Conservation (phyloP, 2,797 vertebrate species). For the Eulemur albifrons region DNA sequence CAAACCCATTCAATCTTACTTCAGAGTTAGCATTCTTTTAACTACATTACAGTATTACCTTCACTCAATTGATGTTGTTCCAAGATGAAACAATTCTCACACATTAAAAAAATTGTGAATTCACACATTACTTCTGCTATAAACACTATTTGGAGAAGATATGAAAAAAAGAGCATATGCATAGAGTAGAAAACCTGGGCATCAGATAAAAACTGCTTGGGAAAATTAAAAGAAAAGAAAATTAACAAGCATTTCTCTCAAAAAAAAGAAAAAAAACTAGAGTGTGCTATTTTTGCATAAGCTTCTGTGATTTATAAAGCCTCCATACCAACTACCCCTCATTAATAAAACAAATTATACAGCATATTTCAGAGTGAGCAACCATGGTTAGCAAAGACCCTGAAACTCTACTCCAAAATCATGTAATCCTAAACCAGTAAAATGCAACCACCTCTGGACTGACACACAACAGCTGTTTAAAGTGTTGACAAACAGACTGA, state of each 20-base stretch:
- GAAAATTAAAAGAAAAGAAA: slow-evolving; percentile 50
- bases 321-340: slow-evolving; percentile 22
- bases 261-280: not conserved
- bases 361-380: slow-evolving; percentile 23
- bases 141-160: slow-evolving; percentile 30
- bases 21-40: not conserved
- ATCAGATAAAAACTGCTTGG: not conserved
- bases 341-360: slow-evolving; percentile 42
- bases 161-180: not conserved
- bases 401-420: slow-evolving; percentile 47
- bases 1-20: not conserved
- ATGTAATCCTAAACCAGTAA: slow-evolving; percentile 32
- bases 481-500: not conserved
- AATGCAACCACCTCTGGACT: slow-evolving; percentile 51
- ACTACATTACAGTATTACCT: slow-evolving; percentile 1
- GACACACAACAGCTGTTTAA: slow-evolving; percentile 53
- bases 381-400: slow-evolving; percentile 38
- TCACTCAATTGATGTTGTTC: not conserved
- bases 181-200: not conserved
- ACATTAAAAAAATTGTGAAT: slow-evolving; percentile 2
- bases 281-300: slow-evolving; percentile 31
- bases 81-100: slow-evolving; percentile 31
- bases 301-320: slow-evolving; percentile 55
- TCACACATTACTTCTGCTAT: not conserved
- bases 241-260: slow-evolving; percentile 17